phyloP scores from a whole-genome alignment of 2,797 vertebrate species.

The Pogonophryne albipinna region DNA sequence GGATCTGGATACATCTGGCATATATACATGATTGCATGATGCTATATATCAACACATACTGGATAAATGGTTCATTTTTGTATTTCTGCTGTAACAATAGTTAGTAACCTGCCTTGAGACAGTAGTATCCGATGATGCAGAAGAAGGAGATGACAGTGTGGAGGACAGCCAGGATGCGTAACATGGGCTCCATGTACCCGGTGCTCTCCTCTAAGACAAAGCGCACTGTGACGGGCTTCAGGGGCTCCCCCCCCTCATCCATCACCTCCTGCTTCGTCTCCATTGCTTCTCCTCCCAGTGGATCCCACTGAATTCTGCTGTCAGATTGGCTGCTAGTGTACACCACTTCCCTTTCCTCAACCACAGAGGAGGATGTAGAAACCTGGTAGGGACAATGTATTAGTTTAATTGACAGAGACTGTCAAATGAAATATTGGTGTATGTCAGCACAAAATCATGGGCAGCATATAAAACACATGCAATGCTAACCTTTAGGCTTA shows the following conservation, averaged over 20 bases:
- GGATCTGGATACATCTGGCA: no score
- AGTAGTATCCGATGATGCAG: constrained; percentile 98
- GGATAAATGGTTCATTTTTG: no score
- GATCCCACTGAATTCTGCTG: constrained; percentile 77
- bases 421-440: neutral
- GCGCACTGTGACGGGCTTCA: constrained; percentile 85
- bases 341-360: constrained; percentile 88
- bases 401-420: neutral
- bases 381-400: constrained; percentile 81
- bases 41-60: no score
- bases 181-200: constrained; percentile 96
- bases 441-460: neutral
- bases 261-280: constrained; percentile 43
- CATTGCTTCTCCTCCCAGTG: constrained; percentile 62
- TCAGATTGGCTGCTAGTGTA: constrained; percentile 71
- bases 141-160: constrained; percentile 97
- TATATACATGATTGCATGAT: no score
- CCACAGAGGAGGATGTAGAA: constrained; percentile 91
- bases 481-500: neutral
- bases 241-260: constrained; percentile 37
- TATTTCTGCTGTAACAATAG: no score
- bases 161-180: constrained; percentile 91
- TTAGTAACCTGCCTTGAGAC: constrained; percentile 87
- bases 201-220: constrained; percentile 97
- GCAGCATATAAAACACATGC: neutral